Evolutionary conservation across 2,797 vertebrate genomes (phyloP).

Genomic region (Erpetoichthys calabaricus): DNA sequence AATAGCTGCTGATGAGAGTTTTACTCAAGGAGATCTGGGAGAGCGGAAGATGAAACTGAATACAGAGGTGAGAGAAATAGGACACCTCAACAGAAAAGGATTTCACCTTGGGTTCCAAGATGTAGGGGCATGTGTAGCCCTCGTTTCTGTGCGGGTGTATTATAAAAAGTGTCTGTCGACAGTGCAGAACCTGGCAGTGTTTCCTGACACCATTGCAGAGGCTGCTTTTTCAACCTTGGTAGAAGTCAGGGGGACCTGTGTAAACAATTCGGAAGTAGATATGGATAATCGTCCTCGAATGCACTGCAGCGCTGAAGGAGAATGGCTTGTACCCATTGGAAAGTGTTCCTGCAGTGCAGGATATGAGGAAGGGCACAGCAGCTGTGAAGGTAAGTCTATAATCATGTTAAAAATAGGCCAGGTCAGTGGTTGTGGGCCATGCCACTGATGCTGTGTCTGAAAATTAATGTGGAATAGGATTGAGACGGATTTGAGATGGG

Average conservation of each 20-base stretch:
- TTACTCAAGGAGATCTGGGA: constrained; percentile 86
- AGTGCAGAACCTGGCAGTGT: constrained; percentile 72
- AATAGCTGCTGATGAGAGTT: constrained; percentile 88
- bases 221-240: constrained; percentile 80
- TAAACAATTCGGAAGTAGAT: constrained; percentile 75
- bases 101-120: constrained; percentile 94
- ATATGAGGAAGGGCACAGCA: constrained; percentile 79
- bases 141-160: constrained; percentile 83
- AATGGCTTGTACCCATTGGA: constrained; percentile 87
- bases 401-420: not conserved
- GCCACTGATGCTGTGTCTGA: not conserved
- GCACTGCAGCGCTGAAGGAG: constrained; percentile 89
- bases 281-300: constrained; percentile 77
- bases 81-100: constrained; percentile 74
- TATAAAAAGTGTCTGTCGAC: constrained; percentile 81
- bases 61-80: constrained; percentile 86
- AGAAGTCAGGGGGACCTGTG: constrained; percentile 77
- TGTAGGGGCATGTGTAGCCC: constrained; percentile 79
- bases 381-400: constrained; percentile 70
- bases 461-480: not conserved
- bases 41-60: constrained; percentile 97
- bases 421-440: not conserved
- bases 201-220: constrained; percentile 82
- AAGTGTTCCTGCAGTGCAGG: constrained; percentile 85
- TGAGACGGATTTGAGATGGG: not conserved